phyloP scores from a whole-genome alignment of 1,140 invertebrate species.

The Drosophila kurseongensis region DNA sequence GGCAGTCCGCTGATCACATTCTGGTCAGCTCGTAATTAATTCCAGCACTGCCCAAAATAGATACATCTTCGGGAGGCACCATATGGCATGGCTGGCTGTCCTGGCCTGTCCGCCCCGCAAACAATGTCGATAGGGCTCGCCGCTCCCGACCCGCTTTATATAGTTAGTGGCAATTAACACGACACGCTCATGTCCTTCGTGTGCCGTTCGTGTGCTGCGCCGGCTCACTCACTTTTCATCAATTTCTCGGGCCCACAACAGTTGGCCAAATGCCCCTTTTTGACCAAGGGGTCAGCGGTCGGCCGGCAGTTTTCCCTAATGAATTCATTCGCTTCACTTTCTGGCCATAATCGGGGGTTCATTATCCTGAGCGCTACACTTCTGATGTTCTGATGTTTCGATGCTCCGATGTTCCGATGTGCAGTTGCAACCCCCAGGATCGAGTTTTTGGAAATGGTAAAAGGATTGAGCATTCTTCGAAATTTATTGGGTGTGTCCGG shows the following conservation, averaged over 20 bases:
- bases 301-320: conserved; percentile 72
- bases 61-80: conserved; percentile 70
- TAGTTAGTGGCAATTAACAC: conserved; percentile 78
- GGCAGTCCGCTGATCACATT: conserved; percentile 65
- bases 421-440: conserved; percentile 42
- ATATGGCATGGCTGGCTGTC: conserved; percentile 64
- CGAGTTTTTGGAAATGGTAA: conserved; percentile 57
- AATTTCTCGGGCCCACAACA: conserved; percentile 67
- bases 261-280: conserved; percentile 68
- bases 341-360: conserved; percentile 74
- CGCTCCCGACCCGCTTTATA: conserved; percentile 39
- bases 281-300: conserved; percentile 31
- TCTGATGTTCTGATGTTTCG: conserved; percentile 28
- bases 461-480: conserved; percentile 74
- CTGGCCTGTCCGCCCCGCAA: conserved; percentile 55
- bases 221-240: conserved; percentile 64
- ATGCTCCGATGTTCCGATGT: neutral
- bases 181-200: conserved; percentile 74
- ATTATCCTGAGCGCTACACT: conserved; percentile 62
- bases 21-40: conserved; percentile 81
- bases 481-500: conserved; percentile 80
- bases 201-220: conserved; percentile 51
- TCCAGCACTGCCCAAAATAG: conserved; percentile 73
- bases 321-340: conserved; percentile 82
- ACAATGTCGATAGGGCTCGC: conserved; percentile 38